Conservation (phyloP, 1,140 invertebrate species). For the Zaprionus camerounensis region DNA sequence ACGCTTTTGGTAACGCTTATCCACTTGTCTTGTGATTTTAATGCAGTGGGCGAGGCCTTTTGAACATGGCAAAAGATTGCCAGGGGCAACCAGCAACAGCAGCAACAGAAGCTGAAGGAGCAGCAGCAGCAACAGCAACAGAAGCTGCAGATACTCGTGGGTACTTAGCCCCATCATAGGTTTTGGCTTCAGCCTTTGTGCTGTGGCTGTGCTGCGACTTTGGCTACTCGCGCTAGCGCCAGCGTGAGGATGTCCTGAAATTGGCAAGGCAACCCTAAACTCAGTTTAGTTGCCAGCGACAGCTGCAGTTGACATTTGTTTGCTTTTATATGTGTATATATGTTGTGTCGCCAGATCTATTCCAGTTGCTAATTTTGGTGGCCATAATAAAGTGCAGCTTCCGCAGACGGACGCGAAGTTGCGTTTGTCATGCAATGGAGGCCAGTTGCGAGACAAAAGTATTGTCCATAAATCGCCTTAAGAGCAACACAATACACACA, state of each 20-base stretch:
- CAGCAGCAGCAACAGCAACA: constrained; percentile 47
- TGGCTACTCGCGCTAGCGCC: constrained; percentile 9
- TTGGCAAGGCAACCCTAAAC: neutral
- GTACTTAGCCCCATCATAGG: constrained; percentile 56
- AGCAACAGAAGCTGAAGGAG: constrained; percentile 59
- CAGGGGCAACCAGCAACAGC: constrained; percentile 67
- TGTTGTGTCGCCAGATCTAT: constrained; percentile 33
- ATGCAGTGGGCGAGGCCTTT: constrained; percentile 71
- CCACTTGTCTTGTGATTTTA: constrained; percentile 80
- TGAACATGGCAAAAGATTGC: constrained; percentile 71
- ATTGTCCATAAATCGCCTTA: constrained; percentile 74
- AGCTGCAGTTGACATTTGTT: constrained; percentile 70
- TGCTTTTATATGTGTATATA: constrained; percentile 66
- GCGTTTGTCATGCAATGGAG: constrained; percentile 53
- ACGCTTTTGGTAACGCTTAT: constrained; percentile 77
- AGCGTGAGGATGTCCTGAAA: neutral
- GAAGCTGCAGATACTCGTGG: constrained; percentile 67
- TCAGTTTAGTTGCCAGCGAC: constrained; percentile 22
- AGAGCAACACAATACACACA: constrained; percentile 21
- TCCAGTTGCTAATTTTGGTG: constrained; percentile 59
- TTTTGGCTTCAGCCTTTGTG: constrained; percentile 51
- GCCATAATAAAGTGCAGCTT: constrained; percentile 44
- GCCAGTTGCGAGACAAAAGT: constrained; percentile 45
- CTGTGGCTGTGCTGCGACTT: constrained; percentile 27
- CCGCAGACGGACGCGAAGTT: neutral